These are phyloP conservation scores for Enteromius afrohamiltoni DNA, from an alignment of 2,797 vertebrate genomes.

Conservation along the genomic window DNA sequence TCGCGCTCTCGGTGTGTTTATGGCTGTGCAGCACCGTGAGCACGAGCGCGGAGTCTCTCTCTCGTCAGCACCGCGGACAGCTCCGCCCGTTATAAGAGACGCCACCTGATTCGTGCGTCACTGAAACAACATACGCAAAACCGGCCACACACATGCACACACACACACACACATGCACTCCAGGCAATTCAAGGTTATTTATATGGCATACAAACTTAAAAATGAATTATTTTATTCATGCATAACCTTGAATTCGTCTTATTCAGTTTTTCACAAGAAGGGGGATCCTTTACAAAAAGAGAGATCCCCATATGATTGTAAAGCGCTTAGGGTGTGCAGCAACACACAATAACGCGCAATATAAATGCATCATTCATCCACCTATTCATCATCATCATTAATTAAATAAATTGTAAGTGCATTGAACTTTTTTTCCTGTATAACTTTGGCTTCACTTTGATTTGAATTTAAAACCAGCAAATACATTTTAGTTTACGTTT, in stretches of 20 bases:
- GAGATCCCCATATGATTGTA: neutral
- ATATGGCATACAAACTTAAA: neutral
- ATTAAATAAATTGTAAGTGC: neutral
- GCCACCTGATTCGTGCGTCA: slow-evolving; percentile 79
- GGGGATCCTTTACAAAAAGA: neutral
- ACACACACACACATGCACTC: neutral
- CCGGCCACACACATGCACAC: neutral
- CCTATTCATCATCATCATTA: neutral
- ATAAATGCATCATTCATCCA: neutral
- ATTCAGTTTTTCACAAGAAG: neutral
- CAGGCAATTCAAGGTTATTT: slow-evolving; percentile 21
- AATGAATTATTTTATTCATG: neutral
- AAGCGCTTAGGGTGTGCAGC: neutral
- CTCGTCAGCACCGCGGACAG: slow-evolving; percentile 91
- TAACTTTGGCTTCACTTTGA: neutral
- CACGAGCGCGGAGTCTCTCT: slow-evolving; percentile 62
- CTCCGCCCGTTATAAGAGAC: slow-evolving; percentile 76
- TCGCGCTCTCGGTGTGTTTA: slow-evolving; percentile 22
- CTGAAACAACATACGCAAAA: slow-evolving; percentile 62
- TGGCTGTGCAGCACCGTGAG: slow-evolving; percentile 4
- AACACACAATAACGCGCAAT: neutral
- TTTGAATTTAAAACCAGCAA: neutral
- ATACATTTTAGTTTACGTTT: neutral
- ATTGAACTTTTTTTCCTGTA: neutral
- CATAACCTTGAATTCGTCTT: neutral